Percentiles rank a stretch among this genome's conserved stretches.
Evolutionary conservation across 2,113 vertebrate species (phyloP).

Genomic region (Hippocampus guttulatus): DNA sequence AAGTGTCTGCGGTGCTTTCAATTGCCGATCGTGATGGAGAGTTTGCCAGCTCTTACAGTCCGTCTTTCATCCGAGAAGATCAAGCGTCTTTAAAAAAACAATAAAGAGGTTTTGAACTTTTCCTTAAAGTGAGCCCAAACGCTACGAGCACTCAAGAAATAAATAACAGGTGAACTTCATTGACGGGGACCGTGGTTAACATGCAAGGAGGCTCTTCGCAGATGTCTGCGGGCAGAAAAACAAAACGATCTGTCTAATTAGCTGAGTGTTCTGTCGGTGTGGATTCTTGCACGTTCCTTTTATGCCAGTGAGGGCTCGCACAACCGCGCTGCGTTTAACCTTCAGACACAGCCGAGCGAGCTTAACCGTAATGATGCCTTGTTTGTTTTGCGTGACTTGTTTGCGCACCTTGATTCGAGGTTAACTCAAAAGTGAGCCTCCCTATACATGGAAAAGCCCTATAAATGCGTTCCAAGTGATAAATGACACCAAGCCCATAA

Average conservation of each 20-base stretch:
- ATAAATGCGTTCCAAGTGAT: neutral
- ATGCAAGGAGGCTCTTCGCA: neutral
- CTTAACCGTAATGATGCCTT: neutral
- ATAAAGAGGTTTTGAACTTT: neutral
- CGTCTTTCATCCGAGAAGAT: conserved; percentile 14
- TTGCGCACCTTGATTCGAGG: neutral
- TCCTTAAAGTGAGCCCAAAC: neutral
- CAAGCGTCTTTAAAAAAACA: neutral
- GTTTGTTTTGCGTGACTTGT: neutral
- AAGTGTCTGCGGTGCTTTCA: neutral
- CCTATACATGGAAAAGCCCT: no score
- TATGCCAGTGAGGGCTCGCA: conserved; percentile 2
- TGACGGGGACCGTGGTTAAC: conserved; percentile 1
- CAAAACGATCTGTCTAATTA: conserved; percentile 22
- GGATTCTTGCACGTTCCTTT: conserved; percentile 9
- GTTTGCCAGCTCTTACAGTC: conserved; percentile 16
- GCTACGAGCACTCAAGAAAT: neutral
- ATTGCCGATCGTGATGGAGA: conserved; percentile 13
- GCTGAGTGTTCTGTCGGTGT: conserved; percentile 15
- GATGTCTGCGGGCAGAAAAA: conserved; percentile 6
- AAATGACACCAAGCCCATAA: neutral
- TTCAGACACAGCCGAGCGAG: neutral
- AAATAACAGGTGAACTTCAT: conserved; percentile 8
- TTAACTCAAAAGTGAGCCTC: neutral
- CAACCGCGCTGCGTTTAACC: conserved; percentile 20